These are phyloP conservation scores for Microvelia longipes DNA, from an alignment of 1,140 invertebrate species.

Conservation along the genomic window DNA sequence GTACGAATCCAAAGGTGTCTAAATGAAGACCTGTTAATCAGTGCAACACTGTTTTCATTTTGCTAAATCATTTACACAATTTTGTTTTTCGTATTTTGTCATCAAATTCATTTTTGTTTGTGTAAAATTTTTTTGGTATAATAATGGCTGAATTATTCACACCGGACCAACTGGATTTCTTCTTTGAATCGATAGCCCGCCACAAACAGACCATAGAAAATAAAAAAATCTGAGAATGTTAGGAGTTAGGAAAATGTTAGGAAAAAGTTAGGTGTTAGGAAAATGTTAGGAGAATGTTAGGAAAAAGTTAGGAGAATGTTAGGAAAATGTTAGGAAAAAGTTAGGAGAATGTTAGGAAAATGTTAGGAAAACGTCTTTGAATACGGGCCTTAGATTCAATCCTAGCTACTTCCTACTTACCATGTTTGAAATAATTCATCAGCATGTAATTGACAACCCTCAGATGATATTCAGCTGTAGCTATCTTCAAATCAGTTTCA, in stretches of 20 bases:
- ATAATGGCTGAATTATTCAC: no score
- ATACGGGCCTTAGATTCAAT: background rate
- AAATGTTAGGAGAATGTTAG: background rate
- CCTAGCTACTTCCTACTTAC: background rate
- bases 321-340: background rate
- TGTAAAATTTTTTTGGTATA: no score
- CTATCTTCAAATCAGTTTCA: background rate
- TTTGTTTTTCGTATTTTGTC: no score
- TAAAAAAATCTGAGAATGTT: background rate
- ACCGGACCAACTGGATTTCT: no score
- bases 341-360: background rate
- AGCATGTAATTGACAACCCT: background rate
- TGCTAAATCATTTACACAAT: no score
- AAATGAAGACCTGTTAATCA: no score
- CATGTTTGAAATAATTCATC: background rate
- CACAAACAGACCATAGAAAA: no score
- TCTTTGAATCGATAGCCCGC: no score
- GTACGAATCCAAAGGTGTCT: no score
- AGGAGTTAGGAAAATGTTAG: background rate
- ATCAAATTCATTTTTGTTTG: no score
- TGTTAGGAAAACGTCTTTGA: background rate
- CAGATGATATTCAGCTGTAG: background rate
- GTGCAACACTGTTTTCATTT: no score
- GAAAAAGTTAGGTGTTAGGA: background rate
- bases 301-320: background rate